These are phyloP conservation scores for Poeciliopsis retropinna DNA, from an alignment of 2,113 vertebrate species.

Conservation along the genomic window DNA sequence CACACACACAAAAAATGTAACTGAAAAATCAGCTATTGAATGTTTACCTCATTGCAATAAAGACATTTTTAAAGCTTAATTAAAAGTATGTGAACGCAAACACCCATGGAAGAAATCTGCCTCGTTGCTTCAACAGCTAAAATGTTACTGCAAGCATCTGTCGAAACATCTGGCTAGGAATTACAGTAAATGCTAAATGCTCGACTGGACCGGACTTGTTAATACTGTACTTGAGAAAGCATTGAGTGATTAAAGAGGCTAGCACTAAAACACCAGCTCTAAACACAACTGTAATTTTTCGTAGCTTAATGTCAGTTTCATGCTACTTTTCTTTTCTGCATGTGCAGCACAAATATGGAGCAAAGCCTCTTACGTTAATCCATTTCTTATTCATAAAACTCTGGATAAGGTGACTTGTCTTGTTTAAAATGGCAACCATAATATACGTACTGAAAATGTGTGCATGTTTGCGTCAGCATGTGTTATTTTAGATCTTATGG, in stretches of 20 bases:
- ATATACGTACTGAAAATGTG: not conserved
- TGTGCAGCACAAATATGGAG: not conserved
- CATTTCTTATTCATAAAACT: not conserved
- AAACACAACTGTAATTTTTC: slow-evolving; percentile 23
- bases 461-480: not conserved
- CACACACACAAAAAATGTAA: no score
- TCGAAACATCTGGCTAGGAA: not conserved
- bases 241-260: slow-evolving; percentile 27
- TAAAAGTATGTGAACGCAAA: slow-evolving; percentile 10
- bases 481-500: not conserved
- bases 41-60: slow-evolving; percentile 3
- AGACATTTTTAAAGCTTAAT: not conserved
- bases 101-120: not conserved
- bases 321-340: slow-evolving; percentile 3
- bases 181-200: not conserved
- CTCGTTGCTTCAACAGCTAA: not conserved
- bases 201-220: slow-evolving; percentile 3
- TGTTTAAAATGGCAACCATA: not conserved
- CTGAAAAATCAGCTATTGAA: not conserved
- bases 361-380: slow-evolving; percentile 7
- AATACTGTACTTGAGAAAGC: slow-evolving; percentile 1
- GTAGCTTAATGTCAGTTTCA: slow-evolving; percentile 23
- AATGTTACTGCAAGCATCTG: not conserved
- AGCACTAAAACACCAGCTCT: slow-evolving; percentile 6
- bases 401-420: slow-evolving; percentile 9